phyloP scores from a whole-genome alignment of 2,797 vertebrate species.

The Oophaga sylvatica region DNA sequence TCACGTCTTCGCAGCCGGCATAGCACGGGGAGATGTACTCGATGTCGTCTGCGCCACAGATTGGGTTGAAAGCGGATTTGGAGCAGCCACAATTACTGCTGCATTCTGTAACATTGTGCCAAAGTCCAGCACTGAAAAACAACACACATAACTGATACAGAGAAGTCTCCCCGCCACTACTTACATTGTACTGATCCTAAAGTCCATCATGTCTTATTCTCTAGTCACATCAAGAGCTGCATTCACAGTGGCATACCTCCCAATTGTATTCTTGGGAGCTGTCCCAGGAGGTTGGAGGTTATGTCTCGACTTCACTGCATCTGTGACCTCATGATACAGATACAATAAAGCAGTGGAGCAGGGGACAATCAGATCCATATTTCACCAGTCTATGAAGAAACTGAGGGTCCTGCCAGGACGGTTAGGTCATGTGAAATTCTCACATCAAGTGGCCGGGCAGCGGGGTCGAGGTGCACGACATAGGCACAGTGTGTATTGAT shows the following conservation, averaged over 20 bases:
- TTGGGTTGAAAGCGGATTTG: conserved; percentile 79
- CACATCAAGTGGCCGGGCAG: too few species aligned
- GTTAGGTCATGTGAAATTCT: too few species aligned
- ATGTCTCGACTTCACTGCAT: too few species aligned
- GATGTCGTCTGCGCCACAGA: conserved; percentile 78
- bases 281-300: too few species aligned
- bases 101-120: conserved; percentile 59
- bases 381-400: too few species aligned
- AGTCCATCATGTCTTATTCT: not conserved
- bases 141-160: not conserved
- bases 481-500: too few species aligned
- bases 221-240: not conserved
- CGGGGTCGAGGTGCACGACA: too few species aligned
- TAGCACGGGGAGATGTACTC: conserved; percentile 89
- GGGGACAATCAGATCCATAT: too few species aligned
- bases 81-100: conserved; percentile 76
- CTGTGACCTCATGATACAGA: too few species aligned
- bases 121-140: conserved; percentile 37
- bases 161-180: not conserved
- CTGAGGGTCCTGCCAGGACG: too few species aligned
- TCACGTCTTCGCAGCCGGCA: conserved; percentile 76
- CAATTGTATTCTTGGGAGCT: too few species aligned
- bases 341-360: too few species aligned
- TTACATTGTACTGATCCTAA: not conserved
- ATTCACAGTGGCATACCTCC: not conserved